These are phyloP conservation scores for Strongylocentrotus purpuratus DNA, from an alignment of 35 echinoderm and acorn worm species.

Conservation along the genomic window DNA sequence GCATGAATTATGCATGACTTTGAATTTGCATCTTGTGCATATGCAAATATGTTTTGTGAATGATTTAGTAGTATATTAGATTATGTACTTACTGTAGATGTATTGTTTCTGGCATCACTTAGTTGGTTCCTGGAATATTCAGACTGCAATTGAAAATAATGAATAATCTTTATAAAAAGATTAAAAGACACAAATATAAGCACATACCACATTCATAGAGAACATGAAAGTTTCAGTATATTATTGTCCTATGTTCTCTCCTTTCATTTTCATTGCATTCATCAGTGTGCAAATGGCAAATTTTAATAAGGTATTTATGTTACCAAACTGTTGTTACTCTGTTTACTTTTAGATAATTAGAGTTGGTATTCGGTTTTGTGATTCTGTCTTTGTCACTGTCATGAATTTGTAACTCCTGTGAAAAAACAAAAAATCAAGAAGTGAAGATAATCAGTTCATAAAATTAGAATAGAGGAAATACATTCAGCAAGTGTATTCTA, in stretches of 20 bases:
- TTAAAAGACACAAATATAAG: neutral
- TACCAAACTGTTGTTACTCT: neutral
- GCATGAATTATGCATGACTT: neutral
- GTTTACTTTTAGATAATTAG: neutral
- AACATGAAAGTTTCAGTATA: neutral
- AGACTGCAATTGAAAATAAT: no score
- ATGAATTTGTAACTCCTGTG: neutral
- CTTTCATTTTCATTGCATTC: neutral
- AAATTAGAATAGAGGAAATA: neutral
- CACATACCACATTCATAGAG: neutral
- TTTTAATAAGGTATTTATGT: neutral
- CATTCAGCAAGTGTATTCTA: neutral
- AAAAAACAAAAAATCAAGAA: neutral
- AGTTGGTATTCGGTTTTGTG: neutral
- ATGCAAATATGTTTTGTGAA: neutral
- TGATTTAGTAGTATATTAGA: neutral
- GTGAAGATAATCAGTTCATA: neutral
- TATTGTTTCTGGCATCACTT: neutral
- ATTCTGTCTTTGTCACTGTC: neutral
- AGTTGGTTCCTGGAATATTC: no score
- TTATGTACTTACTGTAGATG: neutral
- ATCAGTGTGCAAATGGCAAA: neutral
- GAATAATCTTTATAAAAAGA: no score
- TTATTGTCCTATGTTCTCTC: neutral
- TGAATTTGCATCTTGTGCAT: neutral